Conservation (phyloP, 2,888 invertebrate genomes). For the Drosophila imparisetae region DNA sequence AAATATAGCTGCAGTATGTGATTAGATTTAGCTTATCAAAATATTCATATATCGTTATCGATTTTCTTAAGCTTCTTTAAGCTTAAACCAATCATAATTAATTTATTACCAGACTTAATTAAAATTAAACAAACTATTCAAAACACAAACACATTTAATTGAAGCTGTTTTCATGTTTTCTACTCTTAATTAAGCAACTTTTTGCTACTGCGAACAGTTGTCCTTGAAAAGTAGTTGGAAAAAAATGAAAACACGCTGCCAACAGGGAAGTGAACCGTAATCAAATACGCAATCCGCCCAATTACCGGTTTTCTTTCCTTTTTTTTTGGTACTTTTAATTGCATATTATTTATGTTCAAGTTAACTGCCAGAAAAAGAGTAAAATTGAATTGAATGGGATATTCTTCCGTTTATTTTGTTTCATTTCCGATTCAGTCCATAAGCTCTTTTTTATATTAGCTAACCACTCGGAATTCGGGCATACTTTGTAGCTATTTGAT, state of each 20-base stretch:
- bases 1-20: background rate
- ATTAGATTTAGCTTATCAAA: background rate
- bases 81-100: background rate
- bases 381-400: background rate
- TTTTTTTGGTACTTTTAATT: conserved; percentile 22
- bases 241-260: background rate
- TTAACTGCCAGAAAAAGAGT: background rate
- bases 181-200: conserved; percentile 42
- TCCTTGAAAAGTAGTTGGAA: conserved; percentile 7
- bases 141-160: conserved; percentile 4
- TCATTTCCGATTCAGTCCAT: background rate
- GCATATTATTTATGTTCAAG: conserved; percentile 22
- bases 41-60: background rate
- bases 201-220: conserved; percentile 6
- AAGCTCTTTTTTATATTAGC: background rate
- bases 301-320: background rate
- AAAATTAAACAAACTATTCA: conserved; percentile 6
- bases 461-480: background rate
- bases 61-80: background rate
- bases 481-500: background rate
- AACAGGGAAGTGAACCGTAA: background rate
- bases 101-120: background rate
- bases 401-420: background rate
- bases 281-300: background rate
- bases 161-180: background rate